Evolutionary conservation across 1,140 invertebrate genomes (phyloP), one percentile per base, ranked within the genome.

Genomic region (Tetranychus urticae): DNA sequence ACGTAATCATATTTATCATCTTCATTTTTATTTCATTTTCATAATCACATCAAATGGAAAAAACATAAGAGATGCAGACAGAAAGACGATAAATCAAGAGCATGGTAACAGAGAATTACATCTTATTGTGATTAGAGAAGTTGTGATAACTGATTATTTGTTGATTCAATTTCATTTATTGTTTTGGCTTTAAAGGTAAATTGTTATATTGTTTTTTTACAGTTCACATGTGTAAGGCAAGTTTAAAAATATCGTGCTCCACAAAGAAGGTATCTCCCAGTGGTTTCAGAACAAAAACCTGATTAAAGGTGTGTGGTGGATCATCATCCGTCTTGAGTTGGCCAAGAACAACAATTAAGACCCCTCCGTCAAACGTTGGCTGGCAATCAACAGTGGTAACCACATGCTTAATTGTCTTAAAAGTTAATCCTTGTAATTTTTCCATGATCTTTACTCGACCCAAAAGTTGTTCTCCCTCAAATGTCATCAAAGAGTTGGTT

Each of bases 381-480:
- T 93, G 90, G 62, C 85, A 88, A 72, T 94, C 90, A 54, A 92
- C 81, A n/a, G 85, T 82, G 60, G 89, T 91, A 70, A 93, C 84
- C 70, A 84, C 78, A 74, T 89, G 82, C 70, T 81, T 82, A 67
- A 94, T 93, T 76, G 89, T 90, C 80, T 90, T 85, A 79, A 93
- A 93, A 63, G 79, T 78, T 73, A 93, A 76, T 70, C 79, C 80
- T 84, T 88, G 72, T 64, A 82, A 79, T 77, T 92, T 93, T 77
- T 92, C 87, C 81, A 91, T 85, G 68, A 94, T 93, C 77, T 89
- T 89, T 64, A 80, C 76, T 67, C 85, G 80, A 70, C 90, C 89
- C 77, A 91, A 86, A 65, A 90, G 77, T 75, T 90, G 88, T 58
- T 82, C 77, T 55, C 88, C 89, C 77, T 94, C 90, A 75, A 93